Evolutionary conservation across 2,113 vertebrate genomes (phyloP), one percentile per base, ranked within the genome.

Genomic region (Thalassoma bifasciatum): DNA sequence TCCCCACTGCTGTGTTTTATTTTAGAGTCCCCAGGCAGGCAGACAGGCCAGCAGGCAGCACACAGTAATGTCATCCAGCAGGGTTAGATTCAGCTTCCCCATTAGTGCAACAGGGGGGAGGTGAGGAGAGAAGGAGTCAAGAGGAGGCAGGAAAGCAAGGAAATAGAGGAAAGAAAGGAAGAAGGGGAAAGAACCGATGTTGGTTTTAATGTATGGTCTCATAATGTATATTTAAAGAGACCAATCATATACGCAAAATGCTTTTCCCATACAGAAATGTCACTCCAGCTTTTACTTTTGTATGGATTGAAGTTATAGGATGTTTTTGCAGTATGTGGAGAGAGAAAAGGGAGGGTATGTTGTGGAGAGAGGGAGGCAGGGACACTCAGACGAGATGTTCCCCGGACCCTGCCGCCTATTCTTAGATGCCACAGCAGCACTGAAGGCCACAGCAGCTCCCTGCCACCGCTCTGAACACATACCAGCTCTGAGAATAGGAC

Each of bases 21-120:
- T 89, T 92, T 86, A 89, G 84, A 84, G 85, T 89, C 88, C 86
- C 87, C 82, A 87, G 83, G 88, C 89, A 85, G 79, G 70, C 84
- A 86, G 89, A 81, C 89, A 82, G 83, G 83, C 83, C 88, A 88
- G 86, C 85, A 90, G 89, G 86, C 90, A 88, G 81, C 76, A 0
- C 88, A 79, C 78, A 90, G 88, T 89, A 84, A 92, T 89, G 87
- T 89, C 91, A 91, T 88, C 86, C 89, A 87, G 84, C 89, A 87
- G 86, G 86, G 90, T 87, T 86, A 76, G 77, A 87, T 83, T 90
- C 86, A 88, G 72, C 89, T 85, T 85, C 85, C 86, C 86, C 79
- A 81, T 89, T 90, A 81, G 80, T 73, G 84, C 79, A 75, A 81
- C 23, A 52, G 8, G 53, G 81, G 67, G 74, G 70, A 16, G 50